Conservation (phyloP, 2,797 vertebrate genomes). For the Pseudopleuronectes americanus region DNA sequence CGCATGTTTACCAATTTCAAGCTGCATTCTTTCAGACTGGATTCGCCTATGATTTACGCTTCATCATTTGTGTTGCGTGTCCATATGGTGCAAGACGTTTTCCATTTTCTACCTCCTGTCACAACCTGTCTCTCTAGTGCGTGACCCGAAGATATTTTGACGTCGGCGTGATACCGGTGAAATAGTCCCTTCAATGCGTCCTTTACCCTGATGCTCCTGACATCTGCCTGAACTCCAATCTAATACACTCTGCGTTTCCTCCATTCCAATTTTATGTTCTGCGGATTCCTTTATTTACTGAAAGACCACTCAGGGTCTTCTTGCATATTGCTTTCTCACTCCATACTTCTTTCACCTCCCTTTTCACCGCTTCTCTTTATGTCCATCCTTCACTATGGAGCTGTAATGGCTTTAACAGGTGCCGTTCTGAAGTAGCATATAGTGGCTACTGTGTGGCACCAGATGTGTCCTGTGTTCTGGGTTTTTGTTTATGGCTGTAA, state of each 20-base stretch:
- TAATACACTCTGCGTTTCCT: neutral
- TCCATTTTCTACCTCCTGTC: constrained; percentile 1
- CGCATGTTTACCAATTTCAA: no score
- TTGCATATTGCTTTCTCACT: constrained; percentile 14
- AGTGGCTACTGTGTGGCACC: constrained; percentile 62
- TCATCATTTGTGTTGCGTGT: neutral
- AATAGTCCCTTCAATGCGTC: no score
- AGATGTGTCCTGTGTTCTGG: constrained; percentile 55
- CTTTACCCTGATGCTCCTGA: no score
- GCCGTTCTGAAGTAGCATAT: constrained; percentile 50
- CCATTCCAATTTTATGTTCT: constrained; percentile 22
- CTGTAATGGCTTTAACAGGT: constrained; percentile 61
- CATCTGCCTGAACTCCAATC: no score
- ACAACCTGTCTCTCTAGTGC: constrained; percentile 15
- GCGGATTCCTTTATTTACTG: constrained; percentile 13
- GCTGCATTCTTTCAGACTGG: no score
- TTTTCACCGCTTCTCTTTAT: constrained; percentile 22
- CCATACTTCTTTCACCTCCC: constrained; percentile 34
- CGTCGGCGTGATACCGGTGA: no score
- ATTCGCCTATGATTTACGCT: no score
- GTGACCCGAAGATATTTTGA: no score
- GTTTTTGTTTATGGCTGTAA: constrained; percentile 64
- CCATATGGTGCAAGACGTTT: constrained; percentile 2
- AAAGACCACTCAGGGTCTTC: constrained; percentile 13
- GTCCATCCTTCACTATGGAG: constrained; percentile 8